Evolutionary conservation across 2,888 invertebrate species (phyloP).

Genomic region (Platycheirus albimanus): DNA sequence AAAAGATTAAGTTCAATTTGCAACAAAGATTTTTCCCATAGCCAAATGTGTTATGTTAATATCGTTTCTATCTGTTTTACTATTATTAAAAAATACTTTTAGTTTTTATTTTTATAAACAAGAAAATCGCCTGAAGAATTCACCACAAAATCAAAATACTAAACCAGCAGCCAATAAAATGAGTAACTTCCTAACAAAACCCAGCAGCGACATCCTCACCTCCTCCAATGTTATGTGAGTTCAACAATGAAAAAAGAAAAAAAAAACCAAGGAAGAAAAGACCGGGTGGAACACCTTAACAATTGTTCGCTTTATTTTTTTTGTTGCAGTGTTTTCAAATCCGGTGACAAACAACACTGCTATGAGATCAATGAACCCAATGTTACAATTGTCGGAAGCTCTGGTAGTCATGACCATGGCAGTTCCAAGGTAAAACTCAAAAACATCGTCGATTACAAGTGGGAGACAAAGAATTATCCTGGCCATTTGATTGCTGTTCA

Average conservation of each 20-base stretch:
- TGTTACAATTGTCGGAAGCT: conserved; percentile 88
- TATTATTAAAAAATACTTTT: conserved; percentile 71
- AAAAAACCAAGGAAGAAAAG: conserved; percentile 9
- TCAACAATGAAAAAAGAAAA: conserved; percentile 13
- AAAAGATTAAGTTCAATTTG: conserved; percentile 32
- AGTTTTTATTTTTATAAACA: conserved; percentile 67
- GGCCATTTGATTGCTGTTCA: conserved; percentile 96
- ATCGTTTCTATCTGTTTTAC: conserved; percentile 68
- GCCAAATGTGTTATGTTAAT: conserved; percentile 74
- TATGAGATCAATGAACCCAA: conserved; percentile 83
- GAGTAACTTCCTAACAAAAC: conserved; percentile 66
- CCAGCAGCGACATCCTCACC: conserved; percentile 50
- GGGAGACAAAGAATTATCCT: conserved; percentile 94
- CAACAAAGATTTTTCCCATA: conserved; percentile 48
- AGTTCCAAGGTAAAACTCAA: conserved; percentile 95
- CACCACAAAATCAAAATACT: conserved; percentile 22
- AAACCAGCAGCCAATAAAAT: conserved; percentile 42
- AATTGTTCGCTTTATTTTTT: background rate
- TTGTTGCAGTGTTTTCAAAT: conserved; percentile 78
- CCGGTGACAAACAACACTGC: conserved; percentile 79
- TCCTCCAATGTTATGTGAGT: conserved; percentile 73
- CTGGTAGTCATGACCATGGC: conserved; percentile 90
- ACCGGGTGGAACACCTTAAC: conserved; percentile 33
- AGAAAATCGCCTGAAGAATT: conserved; percentile 18
- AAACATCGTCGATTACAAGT: conserved; percentile 95